These are phyloP conservation scores for Meghimatium bilineatum DNA, from an alignment of 2,888 invertebrate genomes.

Conservation along the genomic window DNA sequence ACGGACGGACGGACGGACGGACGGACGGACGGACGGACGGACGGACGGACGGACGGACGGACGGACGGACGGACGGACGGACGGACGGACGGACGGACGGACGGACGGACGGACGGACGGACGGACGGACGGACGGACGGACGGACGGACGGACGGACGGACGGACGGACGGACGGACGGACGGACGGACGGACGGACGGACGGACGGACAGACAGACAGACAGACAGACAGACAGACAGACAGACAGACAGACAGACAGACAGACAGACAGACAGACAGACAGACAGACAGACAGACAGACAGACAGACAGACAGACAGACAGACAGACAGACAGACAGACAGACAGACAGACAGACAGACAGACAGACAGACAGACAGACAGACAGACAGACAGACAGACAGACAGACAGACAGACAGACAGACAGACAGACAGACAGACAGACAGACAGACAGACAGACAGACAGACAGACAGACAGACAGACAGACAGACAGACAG, in stretches of 20 bases:
- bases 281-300: background rate
- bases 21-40: no score
- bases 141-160: background rate
- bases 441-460: background rate
- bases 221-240: background rate
- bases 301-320: background rate
- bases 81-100: no score
- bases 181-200: background rate
- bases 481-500: background rate
- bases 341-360: background rate
- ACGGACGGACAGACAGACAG: no score
- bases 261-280: background rate
- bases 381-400: background rate
- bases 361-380: background rate
- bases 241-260: background rate
- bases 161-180: no score
- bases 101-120: no score
- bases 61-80: no score
- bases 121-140: no score
- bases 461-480: background rate
- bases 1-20: no score
- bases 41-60: no score
- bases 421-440: constrained; percentile 1
- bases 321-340: background rate
- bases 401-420: background rate